phyloP scores from a whole-genome alignment of 2,797 vertebrate genomes.

The Enteromius mattozi region DNA sequence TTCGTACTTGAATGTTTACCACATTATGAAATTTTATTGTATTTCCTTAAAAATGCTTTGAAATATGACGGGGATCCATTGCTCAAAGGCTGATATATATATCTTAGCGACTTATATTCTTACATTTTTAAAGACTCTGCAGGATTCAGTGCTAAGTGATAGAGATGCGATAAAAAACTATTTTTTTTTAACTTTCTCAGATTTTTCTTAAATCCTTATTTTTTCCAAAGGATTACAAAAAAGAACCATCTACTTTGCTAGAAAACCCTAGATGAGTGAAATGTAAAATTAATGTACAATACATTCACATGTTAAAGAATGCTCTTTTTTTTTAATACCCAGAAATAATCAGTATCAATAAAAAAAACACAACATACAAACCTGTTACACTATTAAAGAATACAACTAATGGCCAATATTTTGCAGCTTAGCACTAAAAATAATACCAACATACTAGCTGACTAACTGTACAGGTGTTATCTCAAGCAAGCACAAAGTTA shows the following conservation, averaged over 20 bases:
- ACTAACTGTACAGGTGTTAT: neutral
- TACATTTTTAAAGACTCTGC: neutral
- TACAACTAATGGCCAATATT: neutral
- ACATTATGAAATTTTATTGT: neutral
- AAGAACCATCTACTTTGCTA: neutral
- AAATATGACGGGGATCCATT: neutral
- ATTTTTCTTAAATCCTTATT: neutral
- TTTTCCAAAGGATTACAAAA: neutral
- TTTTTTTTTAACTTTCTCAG: neutral
- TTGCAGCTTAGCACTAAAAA: neutral
- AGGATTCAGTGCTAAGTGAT: neutral
- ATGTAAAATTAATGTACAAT: neutral
- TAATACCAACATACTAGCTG: neutral
- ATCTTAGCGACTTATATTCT: neutral
- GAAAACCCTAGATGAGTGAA: neutral
- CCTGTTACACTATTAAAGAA: neutral
- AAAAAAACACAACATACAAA: neutral
- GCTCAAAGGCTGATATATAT: neutral
- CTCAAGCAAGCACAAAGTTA: constrained; percentile 17
- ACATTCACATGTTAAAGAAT: neutral
- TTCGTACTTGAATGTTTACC: neutral
- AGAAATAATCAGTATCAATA: neutral
- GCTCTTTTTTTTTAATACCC: no score
- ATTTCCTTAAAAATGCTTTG: neutral
- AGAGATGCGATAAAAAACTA: neutral